phyloP scores from a whole-genome alignment of 1,140 invertebrate species.

The Anadara kagoshimensis region DNA sequence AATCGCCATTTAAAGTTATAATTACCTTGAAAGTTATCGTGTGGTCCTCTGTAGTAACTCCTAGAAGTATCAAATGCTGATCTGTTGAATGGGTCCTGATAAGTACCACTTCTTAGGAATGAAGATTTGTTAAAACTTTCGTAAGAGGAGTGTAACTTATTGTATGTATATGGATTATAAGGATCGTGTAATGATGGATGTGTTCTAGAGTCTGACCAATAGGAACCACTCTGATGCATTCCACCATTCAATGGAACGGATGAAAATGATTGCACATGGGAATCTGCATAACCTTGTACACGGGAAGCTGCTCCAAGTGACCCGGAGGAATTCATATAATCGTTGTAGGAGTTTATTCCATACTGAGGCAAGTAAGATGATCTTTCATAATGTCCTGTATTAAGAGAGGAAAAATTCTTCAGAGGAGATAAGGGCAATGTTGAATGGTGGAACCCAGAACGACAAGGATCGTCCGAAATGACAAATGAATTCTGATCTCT shows the following conservation, averaged over 20 bases:
- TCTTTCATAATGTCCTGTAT: constrained; percentile 47
- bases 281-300: constrained; percentile 49
- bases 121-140: constrained; percentile 58
- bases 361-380: constrained; percentile 58
- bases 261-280: constrained; percentile 52
- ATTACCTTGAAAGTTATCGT: constrained; percentile 60
- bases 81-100: constrained; percentile 56
- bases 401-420: constrained; percentile 52
- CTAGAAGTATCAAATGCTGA: constrained; percentile 52
- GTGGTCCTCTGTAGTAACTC: constrained; percentile 51
- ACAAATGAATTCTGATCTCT: constrained; percentile 28
- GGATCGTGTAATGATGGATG: constrained; percentile 50
- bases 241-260: constrained; percentile 41
- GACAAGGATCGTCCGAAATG: constrained; percentile 39
- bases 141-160: constrained; percentile 53
- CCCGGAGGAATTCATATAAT: constrained; percentile 48
- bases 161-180: constrained; percentile 54
- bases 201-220: constrained; percentile 54
- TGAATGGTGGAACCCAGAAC: constrained; percentile 24
- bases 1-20: neutral
- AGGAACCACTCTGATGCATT: constrained; percentile 45
- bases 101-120: constrained; percentile 47
- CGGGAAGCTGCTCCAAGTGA: constrained; percentile 30
- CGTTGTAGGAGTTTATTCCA: constrained; percentile 53
- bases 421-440: constrained; percentile 50